Base-by-base conservation (phyloP, 2,888 invertebrate species). In the Priocnemis perturbator region DNA sequence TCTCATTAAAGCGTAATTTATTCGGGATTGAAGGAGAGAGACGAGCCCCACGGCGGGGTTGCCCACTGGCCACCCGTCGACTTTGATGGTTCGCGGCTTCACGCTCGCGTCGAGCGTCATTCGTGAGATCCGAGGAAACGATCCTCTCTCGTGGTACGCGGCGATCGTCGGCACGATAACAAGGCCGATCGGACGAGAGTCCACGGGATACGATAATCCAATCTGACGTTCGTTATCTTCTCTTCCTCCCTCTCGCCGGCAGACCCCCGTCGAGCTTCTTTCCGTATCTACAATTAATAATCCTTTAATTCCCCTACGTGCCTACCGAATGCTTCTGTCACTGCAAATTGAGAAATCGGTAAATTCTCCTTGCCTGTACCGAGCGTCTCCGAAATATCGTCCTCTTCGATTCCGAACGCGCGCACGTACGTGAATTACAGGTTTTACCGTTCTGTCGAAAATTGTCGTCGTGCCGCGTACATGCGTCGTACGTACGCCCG, bases 161-260 rank as follows among this genome's bases (percentile, higher is more conserved):
- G 62, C 66, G 80, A 79, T 79, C 72, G 76, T 69, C 69, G 52
- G 57, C 64, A 17, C 67, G 76, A 79, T 80, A 76, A 80, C 63
- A 69, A 59, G 55, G 45, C 3, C 1, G 17, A 68, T 73, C 55
- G 44, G 64, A 73, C 66, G 68, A 67, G 71, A 78, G 78, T 78
- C 73, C 74, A 78, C 70, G 62, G 74, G 65, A 72, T 61, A 63
- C 64, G 73, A 63, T 80, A 76, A 78, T 78, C 76, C 60, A 62
- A 73, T 57, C 53, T 64, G 76, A 79, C 70, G 70, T 78, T 77
- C 71, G 71, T 77, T 79, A 79, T 74, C 57, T 15, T 11, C 23
- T 53, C 23, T 7, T 53, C 53, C 21, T 53, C 53, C 53, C 15
- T 53, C 23, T 23, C 4, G 11, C 3, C 20, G 23, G 15, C 5